Base-by-base conservation (phyloP, 1,140 invertebrate genomes). In the Cecropterus lyciades region DNA sequence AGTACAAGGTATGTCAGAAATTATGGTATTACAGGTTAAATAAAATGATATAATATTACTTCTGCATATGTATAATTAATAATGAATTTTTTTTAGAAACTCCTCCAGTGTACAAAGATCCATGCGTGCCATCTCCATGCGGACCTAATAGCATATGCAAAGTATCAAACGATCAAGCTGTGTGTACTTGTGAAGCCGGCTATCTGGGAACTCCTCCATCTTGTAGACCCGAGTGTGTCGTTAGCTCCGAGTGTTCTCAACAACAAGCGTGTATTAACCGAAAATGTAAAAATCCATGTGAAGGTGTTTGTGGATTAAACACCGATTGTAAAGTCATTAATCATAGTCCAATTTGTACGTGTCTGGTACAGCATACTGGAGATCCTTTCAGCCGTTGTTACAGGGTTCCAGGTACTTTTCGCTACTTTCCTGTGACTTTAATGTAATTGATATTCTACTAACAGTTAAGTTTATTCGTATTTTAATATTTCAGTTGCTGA, bases 41-140 rank as follows among this genome's bases (percentile, higher is more conserved):
- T 8, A 33, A 33, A 33, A 9, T 8, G 10, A 8, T 11, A 33
- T 33, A 3, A 33, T 33, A 7, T 11, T 33, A 33, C 10, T 7
- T 33, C 7, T 7, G 30, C 10, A 8, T 33, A 33, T 1, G 2
- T 11, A 9, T 40, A 40, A 11, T n/a, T 40, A n/a, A n/a, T n/a
- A n/a, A 46, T 48, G 20, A 3, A 14, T n/a, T 65, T 30, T 13
- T 85, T 87, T 53, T 57, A 89, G 82, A 82, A 73, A 46, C 69
- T n/a, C 60, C 84, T 68, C 69, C 69, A 42, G 65, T 72, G 13
- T 82, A 79, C 20, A 81, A 48, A 65, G 93, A 96, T 80, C 96
- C 95, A 1, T 97, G 96, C 80, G 89, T 93, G 59, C 96, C 96
- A 43, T 96, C 95, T 14, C 96, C 96, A 3, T 98, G 97, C 85